Conservation (phyloP, 2,888 invertebrate genomes). For the Malachius bipustulatus region DNA sequence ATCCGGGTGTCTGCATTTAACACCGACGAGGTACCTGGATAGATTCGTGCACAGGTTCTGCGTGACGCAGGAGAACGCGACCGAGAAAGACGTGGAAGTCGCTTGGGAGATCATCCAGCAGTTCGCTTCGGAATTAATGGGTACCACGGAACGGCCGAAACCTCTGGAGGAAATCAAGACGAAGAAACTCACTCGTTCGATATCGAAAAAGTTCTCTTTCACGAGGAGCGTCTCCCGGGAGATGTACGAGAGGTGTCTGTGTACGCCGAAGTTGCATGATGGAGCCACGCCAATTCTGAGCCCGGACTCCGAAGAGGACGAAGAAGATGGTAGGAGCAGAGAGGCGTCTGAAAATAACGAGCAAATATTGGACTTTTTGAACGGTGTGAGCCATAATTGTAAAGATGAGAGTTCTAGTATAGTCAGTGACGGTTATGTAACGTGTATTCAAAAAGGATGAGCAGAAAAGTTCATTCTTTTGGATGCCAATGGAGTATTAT, state of each 20-base stretch:
- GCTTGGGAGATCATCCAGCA: slow-evolving; percentile 51
- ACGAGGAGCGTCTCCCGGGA: slow-evolving; percentile 45
- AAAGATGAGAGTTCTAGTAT: too few relatives aligned
- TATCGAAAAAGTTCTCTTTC: slow-evolving; percentile 45
- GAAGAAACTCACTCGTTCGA: slow-evolving; percentile 40
- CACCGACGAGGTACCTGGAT: slow-evolving; percentile 64
- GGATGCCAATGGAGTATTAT: too few relatives aligned
- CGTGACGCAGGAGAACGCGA: slow-evolving; percentile 66
- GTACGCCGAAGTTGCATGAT: slow-evolving; percentile 42
- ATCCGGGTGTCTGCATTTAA: slow-evolving; percentile 76
- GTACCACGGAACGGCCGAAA: slow-evolving; percentile 32
- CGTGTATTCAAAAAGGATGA: too few relatives aligned
- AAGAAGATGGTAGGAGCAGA: slow-evolving; percentile 15
- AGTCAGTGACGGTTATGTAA: too few relatives aligned
- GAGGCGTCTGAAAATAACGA: too few relatives aligned
- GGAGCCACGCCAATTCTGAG: slow-evolving; percentile 45
- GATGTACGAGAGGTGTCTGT: slow-evolving; percentile 40
- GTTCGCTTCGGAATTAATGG: slow-evolving; percentile 46
- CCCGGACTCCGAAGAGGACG: slow-evolving; percentile 37
- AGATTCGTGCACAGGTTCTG: slow-evolving; percentile 67
- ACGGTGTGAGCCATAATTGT: too few relatives aligned
- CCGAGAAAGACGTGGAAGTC: slow-evolving; percentile 57
- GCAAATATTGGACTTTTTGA: too few relatives aligned
- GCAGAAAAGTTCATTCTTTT: too few relatives aligned
- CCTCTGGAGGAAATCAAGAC: slow-evolving; percentile 36